Conservation (phyloP, 1,140 invertebrate genomes). For the Aphelenchoides avenae region DNA sequence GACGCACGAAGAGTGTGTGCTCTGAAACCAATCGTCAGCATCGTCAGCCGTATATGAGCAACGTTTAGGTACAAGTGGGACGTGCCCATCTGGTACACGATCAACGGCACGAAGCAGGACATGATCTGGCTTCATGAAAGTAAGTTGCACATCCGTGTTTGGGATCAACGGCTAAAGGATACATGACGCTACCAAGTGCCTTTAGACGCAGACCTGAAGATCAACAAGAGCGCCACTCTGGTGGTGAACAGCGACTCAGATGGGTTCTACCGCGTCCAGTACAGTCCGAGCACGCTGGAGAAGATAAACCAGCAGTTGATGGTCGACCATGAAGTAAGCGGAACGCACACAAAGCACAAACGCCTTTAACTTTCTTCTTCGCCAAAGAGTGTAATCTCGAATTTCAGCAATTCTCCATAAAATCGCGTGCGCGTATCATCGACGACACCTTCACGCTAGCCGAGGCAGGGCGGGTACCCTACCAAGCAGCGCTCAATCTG, state of each 20-base stretch:
- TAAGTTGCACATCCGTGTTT: conserved; percentile 6
- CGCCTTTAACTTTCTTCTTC: background rate
- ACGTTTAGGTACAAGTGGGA: conserved; percentile 35
- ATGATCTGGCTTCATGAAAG: conserved; percentile 45
- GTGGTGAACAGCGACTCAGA: conserved; percentile 41
- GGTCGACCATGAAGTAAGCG: conserved; percentile 32
- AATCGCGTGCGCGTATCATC: conserved; percentile 44
- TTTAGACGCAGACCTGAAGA: conserved; percentile 18
- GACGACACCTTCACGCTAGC: conserved; percentile 50
- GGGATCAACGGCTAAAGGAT: conserved; percentile 1
- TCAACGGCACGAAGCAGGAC: conserved; percentile 31
- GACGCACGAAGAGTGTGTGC: background rate
- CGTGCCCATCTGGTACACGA: conserved; percentile 40
- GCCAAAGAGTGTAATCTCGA: background rate
- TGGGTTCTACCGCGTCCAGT: conserved; percentile 49
- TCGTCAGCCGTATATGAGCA: background rate
- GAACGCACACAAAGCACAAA: conserved; percentile 6
- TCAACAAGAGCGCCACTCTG: conserved; percentile 16
- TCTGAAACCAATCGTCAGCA: conserved; percentile 2
- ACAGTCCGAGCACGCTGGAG: conserved; percentile 22
- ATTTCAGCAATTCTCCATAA: conserved; percentile 30
- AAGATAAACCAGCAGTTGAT: conserved; percentile 38
- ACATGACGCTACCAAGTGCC: too few species aligned
- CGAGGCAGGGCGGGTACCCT: conserved; percentile 43
- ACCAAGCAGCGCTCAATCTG: conserved; percentile 43